Conservation (phyloP, 2,797 vertebrate genomes). For the Mycteria americana region DNA sequence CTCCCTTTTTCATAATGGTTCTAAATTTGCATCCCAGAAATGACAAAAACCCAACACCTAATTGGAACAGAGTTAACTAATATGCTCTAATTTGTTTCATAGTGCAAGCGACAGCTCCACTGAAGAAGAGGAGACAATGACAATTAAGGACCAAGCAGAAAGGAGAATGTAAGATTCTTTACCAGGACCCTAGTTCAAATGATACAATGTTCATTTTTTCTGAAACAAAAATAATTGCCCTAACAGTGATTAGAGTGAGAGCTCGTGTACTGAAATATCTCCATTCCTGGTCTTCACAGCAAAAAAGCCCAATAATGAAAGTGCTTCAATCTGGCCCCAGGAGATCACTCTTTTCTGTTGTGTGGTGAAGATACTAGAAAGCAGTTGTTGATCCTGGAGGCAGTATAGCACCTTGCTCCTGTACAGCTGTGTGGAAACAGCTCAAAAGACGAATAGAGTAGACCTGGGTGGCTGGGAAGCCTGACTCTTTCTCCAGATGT, state of each 20-base stretch:
- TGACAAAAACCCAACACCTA: not conserved
- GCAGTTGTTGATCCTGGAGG: not conserved
- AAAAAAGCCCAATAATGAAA: not conserved
- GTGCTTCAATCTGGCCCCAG: not conserved
- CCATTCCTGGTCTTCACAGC: not conserved
- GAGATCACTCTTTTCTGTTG: not conserved
- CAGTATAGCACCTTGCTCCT: not conserved
- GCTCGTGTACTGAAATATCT: not conserved
- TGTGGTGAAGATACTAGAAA: not conserved
- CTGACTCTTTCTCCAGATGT: not conserved
- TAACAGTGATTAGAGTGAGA: not conserved
- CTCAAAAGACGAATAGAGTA: not conserved
- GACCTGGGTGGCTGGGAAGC: not conserved
- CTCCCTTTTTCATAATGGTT: not conserved
- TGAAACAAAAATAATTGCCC: not conserved
- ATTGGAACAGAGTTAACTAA: not conserved
- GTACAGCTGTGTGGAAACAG: not conserved
- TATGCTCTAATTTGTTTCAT: not conserved
- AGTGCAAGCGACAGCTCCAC: constrained; percentile 38
- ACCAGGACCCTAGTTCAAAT: not conserved
- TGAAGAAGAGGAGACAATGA: constrained; percentile 18
- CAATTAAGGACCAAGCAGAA: not conserved
- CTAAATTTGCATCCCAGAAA: not conserved
- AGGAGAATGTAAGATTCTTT: constrained; percentile 2
- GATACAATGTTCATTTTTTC: not conserved